Evolutionary conservation across 35 echinoderm and acorn worm genomes (phyloP), one percentile per base, ranked within the genome.

Genomic region (Apostichopus parvimensis): DNA sequence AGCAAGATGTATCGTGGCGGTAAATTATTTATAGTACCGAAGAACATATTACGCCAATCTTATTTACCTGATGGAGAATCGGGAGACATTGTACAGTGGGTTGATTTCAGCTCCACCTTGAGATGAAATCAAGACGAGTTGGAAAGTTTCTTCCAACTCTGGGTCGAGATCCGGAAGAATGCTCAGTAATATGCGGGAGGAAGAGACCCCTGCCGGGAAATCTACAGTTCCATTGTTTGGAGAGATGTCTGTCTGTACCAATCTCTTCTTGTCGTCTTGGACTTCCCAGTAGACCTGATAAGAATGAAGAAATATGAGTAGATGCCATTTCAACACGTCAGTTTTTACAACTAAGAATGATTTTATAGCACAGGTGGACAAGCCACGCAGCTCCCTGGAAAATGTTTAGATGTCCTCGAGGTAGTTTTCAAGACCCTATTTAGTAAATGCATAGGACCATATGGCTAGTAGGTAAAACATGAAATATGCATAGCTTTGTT

Each of bases 81-180:
- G 91, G 57, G 97, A 93, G 21, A 92, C 82, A 70, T 96, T 93
- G 11, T 92, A 93, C 87, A 91, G 79, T 4, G 91, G 87, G 80
- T 98, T 93, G 21, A 98, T 93, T 61, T 98, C 97, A 15, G 97
- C 97, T 11, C 97, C 94, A 54, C 96, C 96, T 53, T 93, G 87
- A 9, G 87, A 93, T 65, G 95, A 93, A 6, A 94, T 88, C 88
- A 98, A 24, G 14, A 92, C 87, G 17, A 98, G 12, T 15, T 75
- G 64, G 62, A 96, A 94, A 12, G 55, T 61, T 79, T 98, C 97
- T 60, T 91, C 58, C 10, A 98, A 64, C 56, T 96, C 95, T 14
- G 97, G 97, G 15, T 71, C 76, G 2, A 72, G 58, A 86, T 98
- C 97, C 11, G 96, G 90, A 17, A 98, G 93, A 5, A 98, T 93